These are phyloP conservation scores for Drosophila cardini DNA, from an alignment of 1,140 invertebrate genomes.

Conservation along the genomic window DNA sequence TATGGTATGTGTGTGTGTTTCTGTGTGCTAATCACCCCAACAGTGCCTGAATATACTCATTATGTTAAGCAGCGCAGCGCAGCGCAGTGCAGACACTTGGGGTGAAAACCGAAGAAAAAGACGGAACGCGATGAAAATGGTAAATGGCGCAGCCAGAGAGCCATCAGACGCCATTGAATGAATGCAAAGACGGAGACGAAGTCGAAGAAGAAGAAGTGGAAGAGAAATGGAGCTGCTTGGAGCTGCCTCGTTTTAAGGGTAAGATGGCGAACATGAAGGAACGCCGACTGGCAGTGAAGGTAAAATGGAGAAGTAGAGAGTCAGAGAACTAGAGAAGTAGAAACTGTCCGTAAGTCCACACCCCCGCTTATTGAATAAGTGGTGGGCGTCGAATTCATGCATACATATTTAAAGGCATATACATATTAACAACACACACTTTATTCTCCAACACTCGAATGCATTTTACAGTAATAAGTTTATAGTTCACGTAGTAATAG, in stretches of 20 bases:
- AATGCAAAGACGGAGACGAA: background rate
- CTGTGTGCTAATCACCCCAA: slow-evolving; percentile 47
- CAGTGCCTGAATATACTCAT: slow-evolving; percentile 44
- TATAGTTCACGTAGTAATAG: too few relatives aligned
- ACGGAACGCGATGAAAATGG: slow-evolving; percentile 33
- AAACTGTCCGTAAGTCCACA: slow-evolving; percentile 9
- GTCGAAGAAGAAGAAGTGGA: too few relatives aligned
- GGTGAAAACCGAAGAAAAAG: slow-evolving; percentile 51
- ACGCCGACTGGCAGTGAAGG: background rate
- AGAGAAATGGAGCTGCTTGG: slow-evolving; percentile 1
- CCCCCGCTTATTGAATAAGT: slow-evolving; percentile 30
- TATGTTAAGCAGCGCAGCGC: slow-evolving; percentile 69
- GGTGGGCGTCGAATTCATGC: slow-evolving; percentile 9
- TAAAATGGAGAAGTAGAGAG: background rate
- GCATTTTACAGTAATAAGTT: too few relatives aligned
- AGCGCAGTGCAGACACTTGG: slow-evolving; percentile 27
- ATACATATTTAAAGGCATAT: too few relatives aligned
- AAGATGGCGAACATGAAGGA: slow-evolving; percentile 6
- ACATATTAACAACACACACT: too few relatives aligned
- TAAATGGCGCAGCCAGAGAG: slow-evolving; percentile 13
- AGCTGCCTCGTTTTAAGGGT: background rate
- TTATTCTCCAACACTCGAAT: too few relatives aligned
- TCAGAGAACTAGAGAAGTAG: too few relatives aligned
- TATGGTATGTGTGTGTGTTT: slow-evolving; percentile 10
- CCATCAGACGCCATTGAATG: slow-evolving; percentile 7